Percentiles rank a stretch among this genome's conserved stretches.
These are phyloP conservation scores for Stomatorhinus walkeri DNA, from an alignment of 2,797 vertebrate species.

Conservation along the genomic window DNA sequence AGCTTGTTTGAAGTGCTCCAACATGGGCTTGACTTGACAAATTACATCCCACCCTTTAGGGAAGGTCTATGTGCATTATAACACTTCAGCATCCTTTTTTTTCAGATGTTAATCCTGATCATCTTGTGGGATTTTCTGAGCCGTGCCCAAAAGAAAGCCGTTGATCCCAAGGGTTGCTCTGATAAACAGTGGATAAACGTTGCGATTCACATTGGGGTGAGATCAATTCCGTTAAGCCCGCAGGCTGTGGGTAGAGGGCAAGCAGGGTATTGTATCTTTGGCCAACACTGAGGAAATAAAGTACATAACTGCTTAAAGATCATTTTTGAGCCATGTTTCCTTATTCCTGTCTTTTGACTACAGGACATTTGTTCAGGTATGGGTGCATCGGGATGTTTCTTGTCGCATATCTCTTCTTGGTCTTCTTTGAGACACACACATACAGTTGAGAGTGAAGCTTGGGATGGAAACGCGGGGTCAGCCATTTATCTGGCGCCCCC, in stretches of 20 bases:
- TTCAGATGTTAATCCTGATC: conserved; percentile 13
- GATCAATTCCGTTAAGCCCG: neutral
- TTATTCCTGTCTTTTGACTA: neutral
- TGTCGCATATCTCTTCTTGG: neutral
- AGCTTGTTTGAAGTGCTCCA: neutral
- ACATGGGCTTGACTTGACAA: neutral
- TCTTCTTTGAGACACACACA: neutral
- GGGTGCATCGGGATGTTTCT: neutral
- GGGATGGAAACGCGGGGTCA: neutral
- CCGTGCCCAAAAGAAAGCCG: neutral
- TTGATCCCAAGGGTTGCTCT: neutral
- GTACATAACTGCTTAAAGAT: neutral
- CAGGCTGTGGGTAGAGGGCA: neutral
- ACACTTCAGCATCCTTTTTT: neutral
- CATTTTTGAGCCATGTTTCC: neutral
- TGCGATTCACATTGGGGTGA: neutral
- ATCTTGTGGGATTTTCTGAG: neutral
- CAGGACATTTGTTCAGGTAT: neutral
- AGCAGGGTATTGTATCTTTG: neutral
- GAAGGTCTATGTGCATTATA: neutral
- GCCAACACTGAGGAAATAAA: neutral
- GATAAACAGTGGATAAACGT: neutral
- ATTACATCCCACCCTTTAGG: neutral
- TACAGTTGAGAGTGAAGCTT: neutral
- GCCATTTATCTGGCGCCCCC: neutral